Percentiles rank a stretch among this genome's conserved stretches.
Evolutionary conservation across 2,888 invertebrate species (phyloP).

Genomic region (Stenoptilia bipunctidactyla): DNA sequence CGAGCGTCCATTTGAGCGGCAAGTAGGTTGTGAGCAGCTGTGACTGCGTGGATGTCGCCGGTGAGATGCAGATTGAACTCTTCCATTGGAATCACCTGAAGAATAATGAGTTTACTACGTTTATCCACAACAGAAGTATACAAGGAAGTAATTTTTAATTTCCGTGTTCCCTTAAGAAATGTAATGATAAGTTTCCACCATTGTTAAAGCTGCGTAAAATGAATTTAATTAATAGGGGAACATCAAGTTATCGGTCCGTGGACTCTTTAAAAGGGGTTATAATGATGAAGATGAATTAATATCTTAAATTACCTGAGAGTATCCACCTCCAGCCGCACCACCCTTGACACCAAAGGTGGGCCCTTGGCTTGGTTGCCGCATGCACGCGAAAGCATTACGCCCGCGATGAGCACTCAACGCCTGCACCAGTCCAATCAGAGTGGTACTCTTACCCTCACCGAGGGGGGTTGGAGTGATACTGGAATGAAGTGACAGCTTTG

Average conservation of each 20-base stretch:
- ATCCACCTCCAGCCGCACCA: slow-evolving; percentile 98
- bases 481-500: slow-evolving; percentile 13
- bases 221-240: too few species aligned
- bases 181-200: too few species aligned
- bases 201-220: too few species aligned
- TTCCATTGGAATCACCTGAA: slow-evolving; percentile 98
- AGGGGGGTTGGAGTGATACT: slow-evolving; percentile 98
- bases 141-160: too few species aligned
- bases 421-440: slow-evolving; percentile 92
- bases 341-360: slow-evolving; percentile 99
- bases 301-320: slow-evolving; percentile 89
- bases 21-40: slow-evolving; percentile 96
- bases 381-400: slow-evolving; percentile 91
- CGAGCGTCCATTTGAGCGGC: slow-evolving; percentile 97
- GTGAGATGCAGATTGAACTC: slow-evolving; percentile 98
- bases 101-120: too few species aligned
- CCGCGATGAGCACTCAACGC: slow-evolving; percentile 88
- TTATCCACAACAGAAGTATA: too few species aligned
- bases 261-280: too few species aligned
- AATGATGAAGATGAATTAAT: too few species aligned
- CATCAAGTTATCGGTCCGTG: too few species aligned
- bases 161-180: too few species aligned
- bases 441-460: slow-evolving; percentile 99
- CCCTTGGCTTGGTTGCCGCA: slow-evolving; percentile 98
- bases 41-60: slow-evolving; percentile 98